These are phyloP conservation scores for Dilophus febrilis DNA, from an alignment of 2,888 invertebrate species.

Conservation along the genomic window DNA sequence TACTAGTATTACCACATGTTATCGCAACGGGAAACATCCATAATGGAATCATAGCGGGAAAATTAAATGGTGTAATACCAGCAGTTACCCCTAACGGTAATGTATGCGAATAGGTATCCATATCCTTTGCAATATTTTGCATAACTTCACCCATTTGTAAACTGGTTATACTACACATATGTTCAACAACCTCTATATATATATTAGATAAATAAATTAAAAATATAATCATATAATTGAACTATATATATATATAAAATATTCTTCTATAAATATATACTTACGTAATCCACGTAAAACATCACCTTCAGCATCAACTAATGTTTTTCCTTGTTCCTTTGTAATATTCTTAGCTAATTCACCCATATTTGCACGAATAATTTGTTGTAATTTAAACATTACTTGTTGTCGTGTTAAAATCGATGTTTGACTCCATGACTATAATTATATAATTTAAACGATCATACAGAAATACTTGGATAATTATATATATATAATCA, in stretches of 20 bases:
- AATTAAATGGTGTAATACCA: conserved; percentile 97
- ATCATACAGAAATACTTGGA: too few species aligned
- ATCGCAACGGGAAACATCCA: conserved; percentile 84
- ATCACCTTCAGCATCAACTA: conserved; percentile 95
- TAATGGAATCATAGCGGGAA: conserved; percentile 98
- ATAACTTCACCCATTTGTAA: conserved; percentile 88
- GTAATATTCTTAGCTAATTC: conserved; percentile 85
- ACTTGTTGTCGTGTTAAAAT: conserved; percentile 83
- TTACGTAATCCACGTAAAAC: conserved; percentile 91
- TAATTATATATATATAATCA: too few species aligned
- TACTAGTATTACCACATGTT: conserved; percentile 86
- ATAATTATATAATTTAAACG: too few species aligned
- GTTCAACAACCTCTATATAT: conserved; percentile 79
- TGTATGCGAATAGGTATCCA: conserved; percentile 90
- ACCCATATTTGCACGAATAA: conserved; percentile 75
- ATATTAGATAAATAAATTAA: not conserved
- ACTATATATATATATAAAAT: too few species aligned
- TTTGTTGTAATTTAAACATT: conserved; percentile 74
- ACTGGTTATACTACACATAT: conserved; percentile 84
- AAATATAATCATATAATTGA: conserved; percentile 6
- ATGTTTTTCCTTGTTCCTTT: conserved; percentile 91
- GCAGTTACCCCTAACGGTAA: conserved; percentile 75
- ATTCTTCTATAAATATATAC: too few species aligned
- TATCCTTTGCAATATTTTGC: conserved; percentile 65
- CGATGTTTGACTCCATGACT: conserved; percentile 78